Conservation (phyloP, 2,113 vertebrate species). For the Vidua chalybeata region DNA sequence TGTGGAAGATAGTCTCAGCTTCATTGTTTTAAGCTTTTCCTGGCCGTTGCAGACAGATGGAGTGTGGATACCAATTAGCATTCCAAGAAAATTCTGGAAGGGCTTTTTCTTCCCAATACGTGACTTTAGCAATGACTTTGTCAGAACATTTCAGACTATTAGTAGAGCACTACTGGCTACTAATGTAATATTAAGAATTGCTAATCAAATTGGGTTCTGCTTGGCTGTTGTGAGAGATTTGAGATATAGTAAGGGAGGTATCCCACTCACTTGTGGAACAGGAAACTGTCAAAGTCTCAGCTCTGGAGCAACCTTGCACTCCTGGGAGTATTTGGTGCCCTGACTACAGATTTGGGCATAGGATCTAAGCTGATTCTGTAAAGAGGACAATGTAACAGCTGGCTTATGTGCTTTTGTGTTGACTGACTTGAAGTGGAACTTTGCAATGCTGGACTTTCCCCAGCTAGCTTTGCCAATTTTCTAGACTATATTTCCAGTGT, state of each 20-base stretch:
- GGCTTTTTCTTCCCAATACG: neutral
- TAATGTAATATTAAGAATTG: neutral
- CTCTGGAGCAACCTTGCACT: neutral
- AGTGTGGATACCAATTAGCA: neutral
- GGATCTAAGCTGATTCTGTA: neutral
- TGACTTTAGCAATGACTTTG: neutral
- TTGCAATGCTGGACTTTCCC: neutral
- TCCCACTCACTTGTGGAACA: neutral
- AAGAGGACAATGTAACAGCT: slow-evolving; percentile 13
- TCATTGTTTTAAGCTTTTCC: neutral
- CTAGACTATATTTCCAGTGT: slow-evolving; percentile 8
- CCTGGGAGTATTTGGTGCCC: neutral
- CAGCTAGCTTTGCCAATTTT: slow-evolving; percentile 9
- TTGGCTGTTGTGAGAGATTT: neutral
- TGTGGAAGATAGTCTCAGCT: neutral
- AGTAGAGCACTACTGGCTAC: neutral
- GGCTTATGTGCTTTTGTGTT: neutral
- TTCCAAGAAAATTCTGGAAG: neutral
- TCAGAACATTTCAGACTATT: neutral
- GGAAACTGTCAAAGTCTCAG: neutral
- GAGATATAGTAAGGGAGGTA: neutral
- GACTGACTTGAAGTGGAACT: slow-evolving; percentile 6
- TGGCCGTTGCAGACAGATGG: neutral
- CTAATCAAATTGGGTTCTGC: neutral
- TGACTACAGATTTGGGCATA: neutral